Evolutionary conservation across 2,888 invertebrate genomes (phyloP).

Genomic region (Platycnemis pennipes): DNA sequence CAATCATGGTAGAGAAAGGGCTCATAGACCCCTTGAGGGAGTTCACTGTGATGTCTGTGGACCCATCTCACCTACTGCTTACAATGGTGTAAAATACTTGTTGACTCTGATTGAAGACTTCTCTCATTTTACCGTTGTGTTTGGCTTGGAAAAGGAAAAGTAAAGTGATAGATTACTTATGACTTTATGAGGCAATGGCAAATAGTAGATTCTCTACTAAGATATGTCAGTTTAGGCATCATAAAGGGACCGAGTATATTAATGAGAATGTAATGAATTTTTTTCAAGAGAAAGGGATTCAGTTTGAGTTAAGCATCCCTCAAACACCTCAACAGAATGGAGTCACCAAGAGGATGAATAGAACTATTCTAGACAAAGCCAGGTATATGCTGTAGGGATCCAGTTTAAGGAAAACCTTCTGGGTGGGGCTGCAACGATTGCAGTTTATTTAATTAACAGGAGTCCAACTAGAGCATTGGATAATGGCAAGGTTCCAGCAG

Average conservation of each 20-base stretch:
- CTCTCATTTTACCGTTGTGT: not conserved
- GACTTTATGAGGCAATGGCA: not conserved
- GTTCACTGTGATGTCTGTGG: not conserved
- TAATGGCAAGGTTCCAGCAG: slow-evolving; percentile 23
- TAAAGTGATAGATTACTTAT: not conserved
- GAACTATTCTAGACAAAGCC: slow-evolving; percentile 14
- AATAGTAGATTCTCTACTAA: not conserved
- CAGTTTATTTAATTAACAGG: slow-evolving; percentile 11
- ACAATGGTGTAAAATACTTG: not conserved
- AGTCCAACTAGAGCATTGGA: slow-evolving; percentile 28
- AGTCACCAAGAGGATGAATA: not conserved
- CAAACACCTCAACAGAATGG: not conserved
- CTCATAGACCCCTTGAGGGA: not conserved
- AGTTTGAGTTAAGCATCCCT: not conserved
- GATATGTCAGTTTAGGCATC: not conserved
- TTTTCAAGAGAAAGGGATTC: not conserved
- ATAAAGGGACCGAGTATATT: not conserved
- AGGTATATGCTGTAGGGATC: not conserved
- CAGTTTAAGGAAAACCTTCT: not conserved
- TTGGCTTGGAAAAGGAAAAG: not conserved
- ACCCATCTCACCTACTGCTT: not conserved
- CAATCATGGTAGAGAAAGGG: not conserved
- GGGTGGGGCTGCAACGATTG: not conserved
- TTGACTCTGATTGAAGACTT: not conserved
- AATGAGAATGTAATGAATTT: not conserved